Conservation (phyloP, 2,888 invertebrate species). For the Dioctria linearis region DNA sequence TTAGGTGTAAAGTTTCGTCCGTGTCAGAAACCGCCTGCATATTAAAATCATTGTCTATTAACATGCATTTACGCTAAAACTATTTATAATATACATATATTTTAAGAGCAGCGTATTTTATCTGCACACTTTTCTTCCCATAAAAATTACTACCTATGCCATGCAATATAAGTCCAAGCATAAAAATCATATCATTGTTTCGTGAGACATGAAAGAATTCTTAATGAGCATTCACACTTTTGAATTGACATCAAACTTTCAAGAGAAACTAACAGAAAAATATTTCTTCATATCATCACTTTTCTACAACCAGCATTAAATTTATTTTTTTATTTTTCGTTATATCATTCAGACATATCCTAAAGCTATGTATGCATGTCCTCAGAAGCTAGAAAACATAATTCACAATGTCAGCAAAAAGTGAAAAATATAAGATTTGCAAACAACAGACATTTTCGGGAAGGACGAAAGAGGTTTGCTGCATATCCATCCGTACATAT, state of each 20-base stretch:
- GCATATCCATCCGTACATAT: too few relatives aligned
- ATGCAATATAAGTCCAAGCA: too few relatives aligned
- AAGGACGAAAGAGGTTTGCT: neutral
- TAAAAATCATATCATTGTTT: neutral
- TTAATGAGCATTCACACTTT: neutral
- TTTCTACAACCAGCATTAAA: slow-evolving; percentile 21
- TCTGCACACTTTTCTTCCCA: too few relatives aligned
- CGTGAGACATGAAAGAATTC: slow-evolving; percentile 1
- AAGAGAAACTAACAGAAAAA: neutral
- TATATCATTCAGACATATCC: slow-evolving; percentile 1
- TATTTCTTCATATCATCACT: slow-evolving; percentile 26
- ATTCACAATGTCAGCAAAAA: slow-evolving; percentile 23
- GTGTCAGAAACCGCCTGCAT: too few relatives aligned
- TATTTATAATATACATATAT: too few relatives aligned
- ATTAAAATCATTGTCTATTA: too few relatives aligned
- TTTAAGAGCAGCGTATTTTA: too few relatives aligned
- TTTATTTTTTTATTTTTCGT: slow-evolving; percentile 9
- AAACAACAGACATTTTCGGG: slow-evolving; percentile 29
- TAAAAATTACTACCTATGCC: too few relatives aligned
- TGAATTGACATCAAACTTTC: neutral
- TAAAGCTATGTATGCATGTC: neutral
- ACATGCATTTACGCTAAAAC: too few relatives aligned
- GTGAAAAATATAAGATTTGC: slow-evolving; percentile 41
- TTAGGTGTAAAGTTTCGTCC: too few relatives aligned
- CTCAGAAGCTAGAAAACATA: slow-evolving; percentile 25